Evolutionary conservation across 92 coral and sea anemone genomes (phyloP).

Genomic region (Parazoanthus swiftii): DNA sequence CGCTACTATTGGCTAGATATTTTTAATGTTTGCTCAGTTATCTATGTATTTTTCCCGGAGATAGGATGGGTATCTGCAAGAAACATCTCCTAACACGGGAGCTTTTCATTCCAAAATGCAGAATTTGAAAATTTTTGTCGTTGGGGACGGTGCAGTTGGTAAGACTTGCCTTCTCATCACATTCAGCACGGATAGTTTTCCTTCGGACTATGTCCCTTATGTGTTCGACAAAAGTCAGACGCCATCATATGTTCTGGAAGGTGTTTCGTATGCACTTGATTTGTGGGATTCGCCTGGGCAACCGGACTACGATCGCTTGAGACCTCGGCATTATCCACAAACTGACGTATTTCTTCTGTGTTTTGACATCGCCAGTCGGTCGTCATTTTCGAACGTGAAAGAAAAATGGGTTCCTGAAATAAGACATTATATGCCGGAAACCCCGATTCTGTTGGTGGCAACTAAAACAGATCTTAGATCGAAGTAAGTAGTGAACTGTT

Average conservation of each 20-base stretch:
- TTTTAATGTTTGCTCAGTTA: conserved; percentile 4
- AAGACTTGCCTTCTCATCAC: conserved; percentile 72
- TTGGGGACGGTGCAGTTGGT: conserved; percentile 91
- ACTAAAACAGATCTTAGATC: conserved; percentile 74
- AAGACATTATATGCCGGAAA: conserved; percentile 53
- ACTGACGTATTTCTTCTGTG: conserved; percentile 81
- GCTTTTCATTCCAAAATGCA: conserved; percentile 37
- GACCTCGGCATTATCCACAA: conserved; percentile 74
- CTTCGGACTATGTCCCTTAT: conserved; percentile 73
- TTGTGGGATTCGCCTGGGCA: conserved; percentile 93
- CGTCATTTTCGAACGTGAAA: conserved; percentile 66
- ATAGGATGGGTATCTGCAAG: too few species aligned
- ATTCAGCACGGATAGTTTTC: conserved; percentile 51
- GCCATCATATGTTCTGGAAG: conserved; percentile 45
- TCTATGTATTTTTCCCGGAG: too few species aligned
- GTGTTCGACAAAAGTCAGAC: conserved; percentile 71
- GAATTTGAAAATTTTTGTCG: conserved; percentile 68
- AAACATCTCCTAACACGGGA: too few species aligned
- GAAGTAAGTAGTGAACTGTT: neutral
- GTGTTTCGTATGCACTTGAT: conserved; percentile 46
- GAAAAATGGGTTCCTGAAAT: conserved; percentile 78
- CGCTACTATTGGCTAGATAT: conserved; percentile 43
- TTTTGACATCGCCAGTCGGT: conserved; percentile 67
- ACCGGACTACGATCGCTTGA: conserved; percentile 86
- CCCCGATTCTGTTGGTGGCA: conserved; percentile 67